Conservation (phyloP, 2,113 vertebrate species). For the Atherinomorus stipes region DNA sequence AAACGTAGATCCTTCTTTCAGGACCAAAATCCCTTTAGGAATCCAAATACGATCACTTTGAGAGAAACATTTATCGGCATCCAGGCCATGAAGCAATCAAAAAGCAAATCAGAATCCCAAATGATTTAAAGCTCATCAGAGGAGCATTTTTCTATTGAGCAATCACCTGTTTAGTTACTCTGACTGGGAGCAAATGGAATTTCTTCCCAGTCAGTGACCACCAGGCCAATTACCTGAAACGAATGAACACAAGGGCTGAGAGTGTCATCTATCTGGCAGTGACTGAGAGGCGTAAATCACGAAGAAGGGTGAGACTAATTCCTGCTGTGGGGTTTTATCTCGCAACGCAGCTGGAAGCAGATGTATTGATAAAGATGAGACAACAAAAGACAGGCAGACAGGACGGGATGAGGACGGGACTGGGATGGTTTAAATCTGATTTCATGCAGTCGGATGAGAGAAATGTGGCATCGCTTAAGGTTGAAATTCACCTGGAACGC, state of each 20-base stretch:
- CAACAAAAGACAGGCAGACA: too few species aligned
- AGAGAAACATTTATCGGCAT: too few species aligned
- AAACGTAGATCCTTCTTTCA: too few species aligned
- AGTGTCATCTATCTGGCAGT: background rate
- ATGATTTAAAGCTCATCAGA: background rate
- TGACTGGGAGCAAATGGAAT: background rate
- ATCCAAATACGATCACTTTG: too few species aligned
- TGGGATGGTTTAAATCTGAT: too few species aligned
- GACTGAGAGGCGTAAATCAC: background rate
- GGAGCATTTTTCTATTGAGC: fast-evolving
- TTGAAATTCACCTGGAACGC: conserved; percentile 3
- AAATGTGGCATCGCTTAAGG: background rate
- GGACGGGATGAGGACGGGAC: too few species aligned
- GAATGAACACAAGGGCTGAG: background rate
- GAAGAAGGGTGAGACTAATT: background rate
- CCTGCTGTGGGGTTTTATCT: conserved; percentile 6
- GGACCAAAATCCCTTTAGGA: too few species aligned
- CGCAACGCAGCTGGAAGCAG: conserved; percentile 24
- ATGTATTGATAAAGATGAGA: conserved; percentile 23
- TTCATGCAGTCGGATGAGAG: too few species aligned
- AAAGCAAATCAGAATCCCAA: too few species aligned
- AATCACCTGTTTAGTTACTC: background rate
- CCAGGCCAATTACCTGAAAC: background rate
- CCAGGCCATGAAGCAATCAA: too few species aligned
- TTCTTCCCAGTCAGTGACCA: background rate